Conservation (phyloP, 1,140 invertebrate species). For the Phenacoccus solenopsis region DNA sequence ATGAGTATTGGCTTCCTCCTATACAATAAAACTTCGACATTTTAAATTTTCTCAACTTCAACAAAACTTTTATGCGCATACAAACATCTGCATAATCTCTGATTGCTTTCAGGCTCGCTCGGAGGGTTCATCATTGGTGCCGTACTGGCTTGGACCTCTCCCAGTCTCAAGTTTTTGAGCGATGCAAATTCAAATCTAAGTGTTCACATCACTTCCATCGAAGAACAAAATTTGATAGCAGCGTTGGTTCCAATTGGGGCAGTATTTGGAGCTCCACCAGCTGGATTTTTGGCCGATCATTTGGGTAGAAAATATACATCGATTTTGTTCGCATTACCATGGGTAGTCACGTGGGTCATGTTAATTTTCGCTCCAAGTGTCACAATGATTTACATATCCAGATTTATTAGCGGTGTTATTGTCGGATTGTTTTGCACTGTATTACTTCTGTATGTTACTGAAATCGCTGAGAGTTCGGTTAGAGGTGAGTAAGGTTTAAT, state of each 20-base stretch:
- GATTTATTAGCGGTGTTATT: conserved; percentile 43
- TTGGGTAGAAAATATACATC: conserved; percentile 46
- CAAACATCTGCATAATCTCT: conserved; percentile 20
- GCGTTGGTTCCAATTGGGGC: conserved; percentile 22
- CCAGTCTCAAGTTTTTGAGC: background rate
- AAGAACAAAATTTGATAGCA: conserved; percentile 19
- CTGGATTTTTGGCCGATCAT: conserved; percentile 49
- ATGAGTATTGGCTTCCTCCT: too few species aligned
- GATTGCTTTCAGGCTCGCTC: background rate
- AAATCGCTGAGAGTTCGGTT: conserved; percentile 57
- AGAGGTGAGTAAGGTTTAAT: background rate
- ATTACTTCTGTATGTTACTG: conserved; percentile 71
- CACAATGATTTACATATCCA: conserved; percentile 24
- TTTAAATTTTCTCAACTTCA: too few species aligned
- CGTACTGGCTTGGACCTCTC: background rate
- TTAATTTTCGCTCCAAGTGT: conserved; percentile 37
- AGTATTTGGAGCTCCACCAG: conserved; percentile 20
- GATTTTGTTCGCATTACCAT: conserved; percentile 15
- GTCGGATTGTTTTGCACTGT: conserved; percentile 59
- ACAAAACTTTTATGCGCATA: too few species aligned
- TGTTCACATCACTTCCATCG: background rate
- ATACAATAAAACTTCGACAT: too few species aligned
- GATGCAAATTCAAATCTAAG: background rate
- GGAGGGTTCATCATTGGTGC: background rate
- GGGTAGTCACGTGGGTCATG: conserved; percentile 21